A percentile compares a stretch with the other conserved stretches of the same genome.
Conservation (phyloP, 2,113 vertebrate genomes). For the Chelonoidis abingdonii region DNA sequence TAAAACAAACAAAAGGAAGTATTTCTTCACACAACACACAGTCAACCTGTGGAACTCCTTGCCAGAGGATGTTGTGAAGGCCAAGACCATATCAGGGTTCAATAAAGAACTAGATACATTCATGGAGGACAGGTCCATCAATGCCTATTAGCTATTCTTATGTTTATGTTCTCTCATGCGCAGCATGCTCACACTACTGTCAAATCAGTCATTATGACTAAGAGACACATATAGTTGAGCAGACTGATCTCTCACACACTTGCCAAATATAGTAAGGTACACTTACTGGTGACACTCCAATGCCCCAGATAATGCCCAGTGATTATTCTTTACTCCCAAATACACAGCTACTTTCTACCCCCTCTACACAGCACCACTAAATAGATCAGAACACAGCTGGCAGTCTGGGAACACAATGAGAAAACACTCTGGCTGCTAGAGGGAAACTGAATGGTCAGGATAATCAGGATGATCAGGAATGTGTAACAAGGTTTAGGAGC, state of each 20-base stretch:
- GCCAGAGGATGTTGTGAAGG: no score
- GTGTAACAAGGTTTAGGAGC: fast-evolving
- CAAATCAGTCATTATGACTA: background rate
- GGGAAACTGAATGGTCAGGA: background rate
- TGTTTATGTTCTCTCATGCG: background rate
- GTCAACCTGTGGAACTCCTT: no score
- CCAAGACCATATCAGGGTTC: no score
- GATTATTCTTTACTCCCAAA: background rate
- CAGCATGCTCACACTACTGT: background rate
- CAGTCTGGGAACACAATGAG: fast-evolving
- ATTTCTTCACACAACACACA: no score
- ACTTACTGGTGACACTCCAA: background rate
- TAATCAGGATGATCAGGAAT: background rate
- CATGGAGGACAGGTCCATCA: no score
- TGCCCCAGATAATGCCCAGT: fast-evolving
- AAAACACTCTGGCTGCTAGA: background rate
- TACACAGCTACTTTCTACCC: background rate
- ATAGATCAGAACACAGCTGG: background rate
- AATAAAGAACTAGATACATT: no score
- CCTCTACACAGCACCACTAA: background rate
- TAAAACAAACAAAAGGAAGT: no score
- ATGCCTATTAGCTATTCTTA: no score
- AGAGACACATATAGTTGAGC: fast-evolving
- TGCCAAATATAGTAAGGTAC: background rate
- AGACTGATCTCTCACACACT: background rate